Evolutionary conservation across 1,140 invertebrate genomes (phyloP).

Genomic region (Bursaphelenchus mucronatus): DNA sequence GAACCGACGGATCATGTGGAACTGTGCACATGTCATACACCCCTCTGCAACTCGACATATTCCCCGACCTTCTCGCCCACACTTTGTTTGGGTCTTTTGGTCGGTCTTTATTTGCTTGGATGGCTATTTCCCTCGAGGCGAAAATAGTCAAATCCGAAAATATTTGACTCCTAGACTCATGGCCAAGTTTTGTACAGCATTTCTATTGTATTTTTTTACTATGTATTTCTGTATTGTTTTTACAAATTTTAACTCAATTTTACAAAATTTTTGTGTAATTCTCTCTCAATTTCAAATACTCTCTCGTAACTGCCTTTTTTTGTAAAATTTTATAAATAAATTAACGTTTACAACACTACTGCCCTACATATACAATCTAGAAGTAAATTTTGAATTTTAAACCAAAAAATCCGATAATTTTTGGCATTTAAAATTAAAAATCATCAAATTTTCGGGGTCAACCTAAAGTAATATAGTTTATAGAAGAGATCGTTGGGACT

Average conservation of each 20-base stretch:
- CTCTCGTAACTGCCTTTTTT: too few species aligned
- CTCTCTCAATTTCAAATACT: too few species aligned
- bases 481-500: too few species aligned
- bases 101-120: background rate
- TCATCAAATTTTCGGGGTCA: too few species aligned
- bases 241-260: background rate
- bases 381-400: too few species aligned
- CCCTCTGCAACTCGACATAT: slow-evolving; percentile 36
- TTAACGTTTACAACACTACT: too few species aligned
- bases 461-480: too few species aligned
- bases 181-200: background rate
- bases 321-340: too few species aligned
- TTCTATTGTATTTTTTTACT: background rate
- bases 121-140: slow-evolving; percentile 15
- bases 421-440: too few species aligned
- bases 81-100: background rate
- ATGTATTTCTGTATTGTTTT: background rate
- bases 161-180: slow-evolving; percentile 3
- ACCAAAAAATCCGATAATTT: too few species aligned
- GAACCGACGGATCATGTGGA: slow-evolving; percentile 46
- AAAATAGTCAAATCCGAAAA: background rate
- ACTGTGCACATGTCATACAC: slow-evolving; percentile 46
- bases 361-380: too few species aligned
- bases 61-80: background rate
- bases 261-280: background rate